These are phyloP conservation scores for Sceliomorpha sp. DNA, from an alignment of 2,888 invertebrate genomes.

Conservation along the genomic window DNA sequence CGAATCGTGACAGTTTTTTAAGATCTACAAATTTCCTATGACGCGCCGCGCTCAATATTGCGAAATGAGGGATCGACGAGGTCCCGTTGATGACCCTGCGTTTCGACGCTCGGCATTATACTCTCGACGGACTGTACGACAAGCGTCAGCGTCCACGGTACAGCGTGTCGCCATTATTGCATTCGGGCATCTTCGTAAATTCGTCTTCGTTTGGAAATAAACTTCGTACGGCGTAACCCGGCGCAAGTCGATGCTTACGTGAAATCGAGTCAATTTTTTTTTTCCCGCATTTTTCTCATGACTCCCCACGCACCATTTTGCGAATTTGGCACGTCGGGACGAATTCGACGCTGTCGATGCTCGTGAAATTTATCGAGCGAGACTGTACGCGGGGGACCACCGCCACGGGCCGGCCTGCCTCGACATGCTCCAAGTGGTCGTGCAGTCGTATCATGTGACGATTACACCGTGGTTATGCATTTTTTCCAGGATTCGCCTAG, in stretches of 20 bases:
- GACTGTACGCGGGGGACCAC: conserved; percentile 59
- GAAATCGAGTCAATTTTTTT: conserved; percentile 74
- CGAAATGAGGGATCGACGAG: conserved; percentile 59
- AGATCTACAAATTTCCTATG: conserved; percentile 65
- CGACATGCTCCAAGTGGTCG: conserved; percentile 52
- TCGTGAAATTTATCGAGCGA: conserved; percentile 29
- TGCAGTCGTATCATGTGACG: conserved; percentile 63
- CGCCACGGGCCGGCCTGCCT: conserved; percentile 15
- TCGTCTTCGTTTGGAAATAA: conserved; percentile 64
- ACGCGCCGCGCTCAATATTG: conserved; percentile 70
- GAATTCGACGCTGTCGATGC: too few species aligned
- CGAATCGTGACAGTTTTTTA: conserved; percentile 71
- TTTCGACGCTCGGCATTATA: conserved; percentile 7
- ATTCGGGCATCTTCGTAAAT: conserved; percentile 50
- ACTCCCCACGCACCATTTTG: conserved; percentile 66
- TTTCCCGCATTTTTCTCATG: conserved; percentile 65
- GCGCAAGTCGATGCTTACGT: conserved; percentile 63
- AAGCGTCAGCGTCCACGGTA: conserved; percentile 73
- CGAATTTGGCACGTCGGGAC: conserved; percentile 52
- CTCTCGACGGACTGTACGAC: conserved; percentile 58
- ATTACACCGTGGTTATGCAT: conserved; percentile 42
- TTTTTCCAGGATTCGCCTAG: conserved; percentile 35
- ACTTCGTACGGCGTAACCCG: conserved; percentile 30
- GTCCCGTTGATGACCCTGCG: conserved; percentile 39
- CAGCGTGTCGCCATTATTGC: conserved; percentile 59